Percentiles rank a stretch among this genome's conserved stretches.
phyloP scores from a whole-genome alignment of 2,888 invertebrate genomes.

The Maniola hyperantus region DNA sequence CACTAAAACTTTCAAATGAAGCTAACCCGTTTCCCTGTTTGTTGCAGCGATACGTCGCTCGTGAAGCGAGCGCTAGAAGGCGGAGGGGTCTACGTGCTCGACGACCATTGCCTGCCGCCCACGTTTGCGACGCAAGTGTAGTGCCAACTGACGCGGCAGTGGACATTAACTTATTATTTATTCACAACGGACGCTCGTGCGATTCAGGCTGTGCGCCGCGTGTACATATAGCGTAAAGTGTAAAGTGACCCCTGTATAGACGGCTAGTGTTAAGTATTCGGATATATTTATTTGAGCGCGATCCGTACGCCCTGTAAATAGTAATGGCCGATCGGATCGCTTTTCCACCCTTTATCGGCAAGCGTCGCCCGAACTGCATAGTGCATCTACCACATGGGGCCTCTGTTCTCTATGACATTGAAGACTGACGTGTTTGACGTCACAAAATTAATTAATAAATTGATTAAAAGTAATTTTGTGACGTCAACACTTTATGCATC shows the following conservation, averaged over 20 bases:
- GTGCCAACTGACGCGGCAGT: conserved; percentile 62
- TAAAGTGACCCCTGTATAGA: conserved; percentile 81
- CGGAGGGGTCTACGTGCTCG: conserved; percentile 87
- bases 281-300: conserved; percentile 79
- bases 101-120: conserved; percentile 88
- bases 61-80: conserved; percentile 87
- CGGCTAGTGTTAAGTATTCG: conserved; percentile 77
- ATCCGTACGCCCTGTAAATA: conserved; percentile 77
- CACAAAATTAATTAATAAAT: too few species aligned
- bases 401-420: conserved; percentile 4
- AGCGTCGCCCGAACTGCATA: conserved; percentile 54
- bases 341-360: conserved; percentile 64
- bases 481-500: background rate
- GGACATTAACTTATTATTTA: conserved; percentile 72
- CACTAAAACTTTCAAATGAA: conserved; percentile 14
- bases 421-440: background rate
- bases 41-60: conserved; percentile 86
- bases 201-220: conserved; percentile 80
- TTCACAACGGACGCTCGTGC: conserved; percentile 77
- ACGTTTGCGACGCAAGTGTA: conserved; percentile 91
- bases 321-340: conserved; percentile 67
- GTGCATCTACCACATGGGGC: background rate
- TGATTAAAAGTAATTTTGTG: background rate
- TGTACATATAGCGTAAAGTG: conserved; percentile 80
- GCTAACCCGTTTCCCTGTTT: conserved; percentile 50